Conservation (phyloP, 53 echinoderm and acorn worm species). For the Zoroaster sp. region DNA sequence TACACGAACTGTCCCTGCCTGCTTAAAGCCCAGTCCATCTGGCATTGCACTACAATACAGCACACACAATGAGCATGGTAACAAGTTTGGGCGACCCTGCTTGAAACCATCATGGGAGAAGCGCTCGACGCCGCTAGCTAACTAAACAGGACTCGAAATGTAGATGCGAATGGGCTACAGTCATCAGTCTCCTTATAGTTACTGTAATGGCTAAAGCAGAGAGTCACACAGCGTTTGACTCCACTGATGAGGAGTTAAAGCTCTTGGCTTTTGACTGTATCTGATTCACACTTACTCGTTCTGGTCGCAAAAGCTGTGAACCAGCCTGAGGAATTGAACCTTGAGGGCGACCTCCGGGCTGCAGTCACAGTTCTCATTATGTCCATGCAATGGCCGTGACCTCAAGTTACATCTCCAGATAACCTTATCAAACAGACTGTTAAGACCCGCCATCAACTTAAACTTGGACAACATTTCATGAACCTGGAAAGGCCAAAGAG, state of each 20-base stretch:
- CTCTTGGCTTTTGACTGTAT: too few species aligned
- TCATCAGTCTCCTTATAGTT: too few species aligned
- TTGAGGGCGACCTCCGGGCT: conserved; percentile 99
- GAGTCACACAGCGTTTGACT: background rate
- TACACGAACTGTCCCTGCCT: too few species aligned
- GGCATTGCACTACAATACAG: too few species aligned
- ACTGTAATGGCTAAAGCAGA: too few species aligned
- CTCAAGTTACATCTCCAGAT: conserved; percentile 96
- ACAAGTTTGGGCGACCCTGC: too few species aligned
- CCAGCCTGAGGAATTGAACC: conserved; percentile 92
- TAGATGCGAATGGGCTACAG: too few species aligned
- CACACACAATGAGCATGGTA: too few species aligned
- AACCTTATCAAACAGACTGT: conserved; percentile 89
- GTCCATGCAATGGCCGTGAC: conserved; percentile 75
- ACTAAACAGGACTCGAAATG: too few species aligned
- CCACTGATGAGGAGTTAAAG: background rate
- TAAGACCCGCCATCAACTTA: conserved; percentile 92
- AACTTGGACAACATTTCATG: conserved; percentile 82
- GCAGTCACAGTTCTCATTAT: conserved; percentile 97
- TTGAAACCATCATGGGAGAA: too few species aligned
- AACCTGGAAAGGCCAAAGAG: conserved; percentile 59
- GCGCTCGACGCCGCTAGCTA: too few species aligned
- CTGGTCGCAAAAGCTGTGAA: conserved; percentile 98
- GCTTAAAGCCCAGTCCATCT: too few species aligned
- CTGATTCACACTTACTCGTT: conserved; percentile 98